Evolutionary conservation across 2,113 vertebrate species (phyloP).

Genomic region (Caranx ignobilis): DNA sequence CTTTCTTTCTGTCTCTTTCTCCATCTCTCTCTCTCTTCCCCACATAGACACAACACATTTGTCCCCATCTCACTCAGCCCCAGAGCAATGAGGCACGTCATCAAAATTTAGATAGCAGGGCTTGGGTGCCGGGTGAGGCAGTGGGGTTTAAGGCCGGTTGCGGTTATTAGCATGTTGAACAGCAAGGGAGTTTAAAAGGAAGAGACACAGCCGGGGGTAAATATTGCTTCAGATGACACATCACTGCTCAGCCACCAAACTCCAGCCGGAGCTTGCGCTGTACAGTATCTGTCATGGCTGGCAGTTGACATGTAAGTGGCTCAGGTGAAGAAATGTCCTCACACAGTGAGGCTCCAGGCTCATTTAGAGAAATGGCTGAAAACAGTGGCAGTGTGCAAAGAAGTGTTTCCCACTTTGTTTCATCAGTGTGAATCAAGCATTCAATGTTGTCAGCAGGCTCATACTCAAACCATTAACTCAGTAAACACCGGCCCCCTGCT

Average conservation of each 20-base stretch:
- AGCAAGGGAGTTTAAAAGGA: constrained; percentile 38
- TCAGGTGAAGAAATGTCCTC: constrained; percentile 62
- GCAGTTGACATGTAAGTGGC: constrained; percentile 64
- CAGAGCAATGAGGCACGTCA: constrained; percentile 59
- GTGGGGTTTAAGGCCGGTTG: constrained; percentile 53
- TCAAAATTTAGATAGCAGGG: constrained; percentile 48
- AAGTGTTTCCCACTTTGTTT: constrained; percentile 54
- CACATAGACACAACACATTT: constrained; percentile 56
- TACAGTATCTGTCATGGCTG: constrained; percentile 62
- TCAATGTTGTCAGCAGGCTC: constrained; percentile 50
- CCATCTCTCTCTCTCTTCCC: constrained; percentile 30
- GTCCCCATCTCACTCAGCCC: constrained; percentile 42
- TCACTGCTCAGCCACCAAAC: constrained; percentile 34
- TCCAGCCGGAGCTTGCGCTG: constrained; percentile 36
- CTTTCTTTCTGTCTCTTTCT: constrained; percentile 39
- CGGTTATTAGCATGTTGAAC: constrained; percentile 65
- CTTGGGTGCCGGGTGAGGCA: constrained; percentile 31
- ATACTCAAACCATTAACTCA: constrained; percentile 54
- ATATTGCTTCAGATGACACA: constrained; percentile 56
- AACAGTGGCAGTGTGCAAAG: constrained; percentile 23
- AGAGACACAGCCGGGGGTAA: constrained; percentile 41
- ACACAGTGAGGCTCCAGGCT: constrained; percentile 35
- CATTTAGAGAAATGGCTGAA: constrained; percentile 56
- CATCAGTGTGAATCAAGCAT: constrained; percentile 57
- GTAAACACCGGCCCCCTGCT: constrained; percentile 34